Percentiles rank a stretch among this genome's conserved stretches.
Evolutionary conservation across 2,797 vertebrate species (phyloP).

Genomic region (Malurus splendens): DNA sequence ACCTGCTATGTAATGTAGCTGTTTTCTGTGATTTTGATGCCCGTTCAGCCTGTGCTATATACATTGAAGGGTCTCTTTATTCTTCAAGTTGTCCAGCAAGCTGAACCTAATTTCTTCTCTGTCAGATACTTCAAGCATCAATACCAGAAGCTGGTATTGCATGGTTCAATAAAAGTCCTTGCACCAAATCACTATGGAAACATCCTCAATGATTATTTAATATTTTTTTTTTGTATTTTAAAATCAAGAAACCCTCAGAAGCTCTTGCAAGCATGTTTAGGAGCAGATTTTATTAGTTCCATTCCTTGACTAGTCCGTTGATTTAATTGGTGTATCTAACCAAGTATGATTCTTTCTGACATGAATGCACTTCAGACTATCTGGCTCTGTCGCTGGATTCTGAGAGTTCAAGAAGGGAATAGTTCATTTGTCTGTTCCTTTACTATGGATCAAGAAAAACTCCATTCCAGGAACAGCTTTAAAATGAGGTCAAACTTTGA

Average conservation of each 20-base stretch:
- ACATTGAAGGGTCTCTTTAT: neutral
- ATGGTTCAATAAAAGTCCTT: neutral
- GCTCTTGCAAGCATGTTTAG: neutral
- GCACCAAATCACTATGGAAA: constrained; percentile 44
- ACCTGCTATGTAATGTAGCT: neutral
- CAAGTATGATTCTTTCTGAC: neutral
- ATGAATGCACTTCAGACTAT: neutral
- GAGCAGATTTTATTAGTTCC: neutral
- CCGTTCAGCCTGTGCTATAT: neutral
- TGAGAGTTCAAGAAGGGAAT: neutral
- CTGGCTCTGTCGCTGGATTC: neutral
- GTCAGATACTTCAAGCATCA: neutral
- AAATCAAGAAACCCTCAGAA: constrained; percentile 18
- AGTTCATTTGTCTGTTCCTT: neutral
- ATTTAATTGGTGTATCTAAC: neutral
- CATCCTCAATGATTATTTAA: constrained; percentile 6
- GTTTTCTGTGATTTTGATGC: neutral
- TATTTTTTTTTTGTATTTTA: neutral
- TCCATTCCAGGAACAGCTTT: neutral
- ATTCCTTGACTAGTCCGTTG: neutral
- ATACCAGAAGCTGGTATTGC: neutral
- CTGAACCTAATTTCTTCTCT: neutral
- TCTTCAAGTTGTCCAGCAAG: neutral
- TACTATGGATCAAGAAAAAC: neutral
- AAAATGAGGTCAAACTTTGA: neutral